Conservation (phyloP, 2,113 vertebrate genomes). For the Platysternon megacephalum region DNA sequence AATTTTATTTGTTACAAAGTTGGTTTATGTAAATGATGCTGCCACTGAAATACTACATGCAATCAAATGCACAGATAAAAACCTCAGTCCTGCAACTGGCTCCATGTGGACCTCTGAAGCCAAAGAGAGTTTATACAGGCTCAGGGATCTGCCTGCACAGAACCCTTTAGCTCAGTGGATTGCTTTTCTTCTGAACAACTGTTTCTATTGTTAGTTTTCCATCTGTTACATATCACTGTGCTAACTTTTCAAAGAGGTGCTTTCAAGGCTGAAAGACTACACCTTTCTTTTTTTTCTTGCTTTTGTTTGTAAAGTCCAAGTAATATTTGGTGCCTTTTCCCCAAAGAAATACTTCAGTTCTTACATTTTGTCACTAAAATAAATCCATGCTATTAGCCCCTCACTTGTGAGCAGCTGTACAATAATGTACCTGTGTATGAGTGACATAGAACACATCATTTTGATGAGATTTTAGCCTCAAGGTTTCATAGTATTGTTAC, state of each 20-base stretch:
- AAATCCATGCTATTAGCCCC: background rate
- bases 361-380: background rate
- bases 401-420: background rate
- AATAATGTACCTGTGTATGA: background rate
- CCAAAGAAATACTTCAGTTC: background rate
- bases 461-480: background rate
- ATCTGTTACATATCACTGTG: background rate
- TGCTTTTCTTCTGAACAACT: background rate
- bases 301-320: background rate
- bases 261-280: background rate
- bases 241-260: background rate
- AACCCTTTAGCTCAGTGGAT: background rate
- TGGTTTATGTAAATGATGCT: background rate
- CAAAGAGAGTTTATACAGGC: background rate
- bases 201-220: background rate
- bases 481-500: background rate
- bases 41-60: background rate
- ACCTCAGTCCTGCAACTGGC: background rate
- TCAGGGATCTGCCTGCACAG: background rate
- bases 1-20: accelerated
- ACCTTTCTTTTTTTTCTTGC: background rate
- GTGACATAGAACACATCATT: background rate
- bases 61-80: background rate
- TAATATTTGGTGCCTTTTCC: background rate
- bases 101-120: accelerated